Percentiles rank a stretch among this genome's conserved stretches.
Evolutionary conservation across 1,140 invertebrate species (phyloP).

Genomic region (Drosophila grimshawi): DNA sequence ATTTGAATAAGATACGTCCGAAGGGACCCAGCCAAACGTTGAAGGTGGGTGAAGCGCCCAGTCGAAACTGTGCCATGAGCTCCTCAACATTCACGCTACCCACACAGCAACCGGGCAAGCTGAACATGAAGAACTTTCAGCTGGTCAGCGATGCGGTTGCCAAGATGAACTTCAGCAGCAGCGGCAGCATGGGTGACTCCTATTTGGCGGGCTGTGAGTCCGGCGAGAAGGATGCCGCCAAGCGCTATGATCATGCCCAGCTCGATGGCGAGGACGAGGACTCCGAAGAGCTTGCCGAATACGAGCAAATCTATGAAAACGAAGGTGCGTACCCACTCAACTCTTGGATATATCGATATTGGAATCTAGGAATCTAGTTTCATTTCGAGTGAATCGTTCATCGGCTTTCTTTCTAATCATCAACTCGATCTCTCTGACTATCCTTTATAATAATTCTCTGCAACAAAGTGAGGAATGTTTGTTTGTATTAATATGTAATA

Average conservation of each 20-base stretch:
- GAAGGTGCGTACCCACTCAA: conserved; percentile 83
- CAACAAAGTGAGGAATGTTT: too few relatives aligned
- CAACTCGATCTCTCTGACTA: too few relatives aligned
- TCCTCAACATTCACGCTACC: conserved; percentile 74
- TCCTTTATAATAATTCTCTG: too few relatives aligned
- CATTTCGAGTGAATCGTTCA: not conserved
- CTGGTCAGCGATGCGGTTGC: conserved; percentile 93
- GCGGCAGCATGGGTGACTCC: conserved; percentile 83
- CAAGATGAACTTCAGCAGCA: conserved; percentile 88
- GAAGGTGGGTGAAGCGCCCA: conserved; percentile 87
- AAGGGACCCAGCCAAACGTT: conserved; percentile 92
- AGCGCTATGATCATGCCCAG: conserved; percentile 87
- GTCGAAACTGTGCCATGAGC: conserved; percentile 71
- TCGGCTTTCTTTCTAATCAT: too few relatives aligned
- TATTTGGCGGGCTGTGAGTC: conserved; percentile 69
- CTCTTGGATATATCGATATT: not conserved
- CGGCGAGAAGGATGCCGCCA: conserved; percentile 66
- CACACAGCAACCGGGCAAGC: conserved; percentile 92
- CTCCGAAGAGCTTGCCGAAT: conserved; percentile 83
- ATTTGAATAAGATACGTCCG: conserved; percentile 87
- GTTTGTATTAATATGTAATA: too few relatives aligned
- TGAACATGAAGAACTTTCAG: conserved; percentile 95
- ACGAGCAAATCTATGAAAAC: conserved; percentile 84
- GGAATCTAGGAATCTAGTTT: not conserved
- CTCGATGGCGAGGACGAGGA: conserved; percentile 92